These are phyloP conservation scores for Otocyon megalotis DNA, from an alignment of 2,113 vertebrate species.

Conservation along the genomic window DNA sequence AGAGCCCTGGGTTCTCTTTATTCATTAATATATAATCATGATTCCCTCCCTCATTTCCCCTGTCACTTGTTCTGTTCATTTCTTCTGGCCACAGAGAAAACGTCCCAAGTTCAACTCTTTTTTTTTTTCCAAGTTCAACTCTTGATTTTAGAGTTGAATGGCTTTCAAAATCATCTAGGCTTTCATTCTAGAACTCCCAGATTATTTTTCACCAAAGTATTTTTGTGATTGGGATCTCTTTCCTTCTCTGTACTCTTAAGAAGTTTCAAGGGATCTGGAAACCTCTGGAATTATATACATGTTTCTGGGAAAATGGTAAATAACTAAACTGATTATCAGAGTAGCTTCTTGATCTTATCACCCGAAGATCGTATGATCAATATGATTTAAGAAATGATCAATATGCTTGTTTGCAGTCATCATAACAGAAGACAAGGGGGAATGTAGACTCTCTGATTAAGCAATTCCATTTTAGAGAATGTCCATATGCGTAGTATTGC, in stretches of 20 bases:
- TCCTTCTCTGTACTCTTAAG: neutral
- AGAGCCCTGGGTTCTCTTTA: neutral
- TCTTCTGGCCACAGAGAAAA: neutral
- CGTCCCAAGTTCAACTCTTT: neutral
- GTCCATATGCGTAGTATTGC: neutral
- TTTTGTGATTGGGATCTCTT: neutral
- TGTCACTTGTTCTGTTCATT: neutral
- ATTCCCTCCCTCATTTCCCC: neutral
- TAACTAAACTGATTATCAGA: neutral
- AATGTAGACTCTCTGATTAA: neutral
- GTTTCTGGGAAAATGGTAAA: neutral
- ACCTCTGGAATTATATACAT: accelerated
- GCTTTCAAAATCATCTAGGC: neutral
- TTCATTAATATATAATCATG: neutral
- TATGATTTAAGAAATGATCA: neutral
- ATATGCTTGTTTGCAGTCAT: neutral
- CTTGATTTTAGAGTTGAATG: neutral
- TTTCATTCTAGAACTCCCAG: neutral
- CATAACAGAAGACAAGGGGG: neutral
- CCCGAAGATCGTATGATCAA: neutral
- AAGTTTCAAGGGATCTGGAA: neutral
- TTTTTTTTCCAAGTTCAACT: neutral
- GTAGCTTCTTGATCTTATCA: neutral
- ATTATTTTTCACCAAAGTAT: neutral
- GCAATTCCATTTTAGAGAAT: neutral